Base-by-base conservation (phyloP, 2,113 vertebrate genomes). In the Poeciliopsis turrubarensis region DNA sequence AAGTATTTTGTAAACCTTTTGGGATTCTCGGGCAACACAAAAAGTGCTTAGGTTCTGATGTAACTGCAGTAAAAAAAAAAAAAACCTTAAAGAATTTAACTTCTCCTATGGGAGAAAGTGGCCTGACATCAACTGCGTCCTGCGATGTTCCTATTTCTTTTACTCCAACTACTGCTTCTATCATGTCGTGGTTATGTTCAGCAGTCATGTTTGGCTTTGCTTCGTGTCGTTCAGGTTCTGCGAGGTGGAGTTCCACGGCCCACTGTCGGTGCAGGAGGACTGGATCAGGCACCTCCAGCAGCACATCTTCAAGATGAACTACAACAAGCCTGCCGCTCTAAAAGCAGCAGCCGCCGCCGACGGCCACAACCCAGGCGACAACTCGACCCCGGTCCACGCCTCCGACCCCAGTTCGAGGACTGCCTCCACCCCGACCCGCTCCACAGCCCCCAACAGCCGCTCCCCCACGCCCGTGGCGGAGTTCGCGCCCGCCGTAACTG, bases 261-360 rank as follows among this genome's bases (percentile, higher is more conserved):
- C 97, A 0, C 95, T 98, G 72, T 98, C 97, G 4, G 96, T 98
- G 86, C 97, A 99, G 92, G 97, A 98, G 91, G 96, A 98, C 80
- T 99, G 97, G 97, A 96, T 99, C 72, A 90, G 97, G 65, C 97
- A 99, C 88, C 95, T 99, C 37, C 97, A 98, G 86, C 96, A 96
- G 87, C 97, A 99, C 93, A 99, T 99, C 92, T 91, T 98, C 89
- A 97, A 97, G 77, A 97, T 97, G 93, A 98, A 97, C 92, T 99
- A 97, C 90, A 95, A 94, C 87, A 97, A 97, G 90, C 86, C 89
- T 0, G 92, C 94, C 54, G 88, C 93, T 0, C 82, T 88, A 44
- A 87, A 93, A 64, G 89, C 89, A 64, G 89, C 89, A 11, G 72
- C 91, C 0, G 17, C 85, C 13, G 7, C 73, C 0, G 73, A 69